Conservation (phyloP, 2,797 vertebrate genomes). For the Takifugu ocellatus region DNA sequence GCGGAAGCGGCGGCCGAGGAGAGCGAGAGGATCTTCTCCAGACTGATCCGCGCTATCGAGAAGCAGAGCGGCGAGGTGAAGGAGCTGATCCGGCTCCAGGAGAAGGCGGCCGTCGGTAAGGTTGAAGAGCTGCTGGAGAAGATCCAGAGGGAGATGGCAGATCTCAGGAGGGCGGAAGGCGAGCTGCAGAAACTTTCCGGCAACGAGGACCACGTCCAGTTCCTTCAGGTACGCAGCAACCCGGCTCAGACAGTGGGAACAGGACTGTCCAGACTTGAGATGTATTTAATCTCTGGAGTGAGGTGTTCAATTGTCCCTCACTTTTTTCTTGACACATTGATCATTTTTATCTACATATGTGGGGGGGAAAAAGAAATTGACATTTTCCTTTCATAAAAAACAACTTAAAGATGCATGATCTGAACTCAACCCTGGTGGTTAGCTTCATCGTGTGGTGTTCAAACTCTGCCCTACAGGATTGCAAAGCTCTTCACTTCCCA, state of each 20-base stretch:
- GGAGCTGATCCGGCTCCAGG: slow-evolving; percentile 65
- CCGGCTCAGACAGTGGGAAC: not conserved
- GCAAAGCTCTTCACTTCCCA: slow-evolving; percentile 56
- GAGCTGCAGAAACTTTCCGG: slow-evolving; percentile 69
- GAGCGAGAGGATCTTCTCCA: slow-evolving; percentile 71
- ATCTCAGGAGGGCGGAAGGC: slow-evolving; percentile 42
- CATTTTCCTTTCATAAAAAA: no score
- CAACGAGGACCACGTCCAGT: slow-evolving; percentile 66
- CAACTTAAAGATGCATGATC: no score
- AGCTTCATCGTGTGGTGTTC: no score
- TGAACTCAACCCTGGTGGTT: no score
- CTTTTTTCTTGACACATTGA: not conserved
- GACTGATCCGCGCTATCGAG: slow-evolving; percentile 69
- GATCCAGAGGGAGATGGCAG: slow-evolving; percentile 52
- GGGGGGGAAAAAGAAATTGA: no score
- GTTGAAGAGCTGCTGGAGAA: slow-evolving; percentile 66
- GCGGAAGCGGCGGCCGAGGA: slow-evolving; percentile 68
- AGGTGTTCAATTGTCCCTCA: no score
- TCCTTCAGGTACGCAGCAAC: slow-evolving; percentile 65
- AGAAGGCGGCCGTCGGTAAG: slow-evolving; percentile 58
- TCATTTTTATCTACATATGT: no score
- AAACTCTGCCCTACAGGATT: slow-evolving; percentile 48
- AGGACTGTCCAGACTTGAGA: no score
- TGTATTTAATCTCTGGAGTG: no score
- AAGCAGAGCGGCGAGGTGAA: slow-evolving; percentile 71